A percentile compares a stretch with the other conserved stretches of the same genome.
These are phyloP conservation scores for Drosophila neutralis DNA, from an alignment of 2,888 invertebrate genomes.

Conservation along the genomic window DNA sequence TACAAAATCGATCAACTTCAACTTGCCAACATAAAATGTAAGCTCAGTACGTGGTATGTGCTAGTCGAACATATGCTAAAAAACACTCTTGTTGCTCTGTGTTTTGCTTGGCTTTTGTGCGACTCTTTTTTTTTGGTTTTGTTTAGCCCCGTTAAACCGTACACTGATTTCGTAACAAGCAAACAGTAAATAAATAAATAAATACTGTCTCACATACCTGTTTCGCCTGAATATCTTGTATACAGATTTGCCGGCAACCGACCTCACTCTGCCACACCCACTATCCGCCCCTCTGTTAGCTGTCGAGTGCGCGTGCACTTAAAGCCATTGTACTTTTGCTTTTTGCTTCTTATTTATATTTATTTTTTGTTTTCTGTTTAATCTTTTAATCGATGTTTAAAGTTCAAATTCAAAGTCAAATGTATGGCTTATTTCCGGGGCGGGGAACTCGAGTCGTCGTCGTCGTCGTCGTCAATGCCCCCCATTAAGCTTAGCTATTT, in stretches of 20 bases:
- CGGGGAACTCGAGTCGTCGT: not conserved
- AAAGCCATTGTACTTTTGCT: constrained; percentile 11
- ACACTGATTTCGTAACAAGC: constrained; percentile 64
- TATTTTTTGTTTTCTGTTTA: not conserved
- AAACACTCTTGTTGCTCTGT: constrained; percentile 1
- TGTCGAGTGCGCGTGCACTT: constrained; percentile 15
- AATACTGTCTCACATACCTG: constrained; percentile 48
- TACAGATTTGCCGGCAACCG: constrained; percentile 10
- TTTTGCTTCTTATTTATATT: not conserved
- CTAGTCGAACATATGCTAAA: not conserved
- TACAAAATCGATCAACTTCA: not conserved
- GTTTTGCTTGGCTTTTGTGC: constrained; percentile 27
- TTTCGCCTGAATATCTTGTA: constrained; percentile 37
- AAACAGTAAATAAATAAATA: constrained; percentile 60
- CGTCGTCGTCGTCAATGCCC: constrained; percentile 10
- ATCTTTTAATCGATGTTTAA: constrained; percentile 28
- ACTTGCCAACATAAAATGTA: not conserved
- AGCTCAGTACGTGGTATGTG: not conserved
- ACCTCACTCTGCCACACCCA: not conserved
- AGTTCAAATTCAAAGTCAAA: constrained; percentile 48
- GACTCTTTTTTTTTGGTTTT: constrained; percentile 36
- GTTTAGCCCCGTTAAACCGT: constrained; percentile 20
- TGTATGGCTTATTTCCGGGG: not conserved
- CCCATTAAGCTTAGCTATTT: constrained; percentile 11
- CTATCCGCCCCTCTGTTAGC: not conserved